A percentile compares a stretch with the other conserved stretches of the same genome.
Conservation (phyloP, 2,888 invertebrate species). For the Epirrhoe tristata region DNA sequence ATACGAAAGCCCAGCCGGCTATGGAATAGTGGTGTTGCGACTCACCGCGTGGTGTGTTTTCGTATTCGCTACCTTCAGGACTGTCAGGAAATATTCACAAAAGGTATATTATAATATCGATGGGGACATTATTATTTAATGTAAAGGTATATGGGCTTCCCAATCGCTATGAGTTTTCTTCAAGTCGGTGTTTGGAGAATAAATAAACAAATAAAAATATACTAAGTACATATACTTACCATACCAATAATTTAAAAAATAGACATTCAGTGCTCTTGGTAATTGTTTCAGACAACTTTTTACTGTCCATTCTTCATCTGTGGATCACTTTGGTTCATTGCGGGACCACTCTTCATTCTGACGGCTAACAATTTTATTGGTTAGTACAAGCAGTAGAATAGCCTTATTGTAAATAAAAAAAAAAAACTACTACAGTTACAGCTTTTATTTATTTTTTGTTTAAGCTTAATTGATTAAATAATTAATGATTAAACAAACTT, state of each 20-base stretch:
- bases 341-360: slow-evolving; percentile 92
- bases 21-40: slow-evolving; percentile 90
- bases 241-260: too few relatives aligned
- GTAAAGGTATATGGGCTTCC: too few relatives aligned
- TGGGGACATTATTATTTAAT: too few relatives aligned
- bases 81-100: slow-evolving; percentile 93
- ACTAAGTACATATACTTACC: too few relatives aligned
- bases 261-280: not conserved
- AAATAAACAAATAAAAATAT: too few relatives aligned
- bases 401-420: too few relatives aligned
- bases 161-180: too few relatives aligned
- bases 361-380: slow-evolving; percentile 92
- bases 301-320: slow-evolving; percentile 93
- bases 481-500: too few relatives aligned
- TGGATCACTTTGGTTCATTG: slow-evolving; percentile 94
- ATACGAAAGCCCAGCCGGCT: slow-evolving; percentile 96
- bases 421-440: too few relatives aligned
- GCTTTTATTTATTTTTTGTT: too few relatives aligned
- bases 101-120: slow-evolving; percentile 84
- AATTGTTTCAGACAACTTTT: slow-evolving; percentile 86
- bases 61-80: slow-evolving; percentile 87
- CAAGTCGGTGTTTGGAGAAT: too few relatives aligned
- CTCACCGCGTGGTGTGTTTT: slow-evolving; percentile 94
- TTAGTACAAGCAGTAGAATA: slow-evolving; percentile 43
- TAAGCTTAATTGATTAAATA: too few relatives aligned